These are phyloP conservation scores for Agrenia bidenticulata DNA, from an alignment of 2,888 invertebrate species.

Conservation along the genomic window DNA sequence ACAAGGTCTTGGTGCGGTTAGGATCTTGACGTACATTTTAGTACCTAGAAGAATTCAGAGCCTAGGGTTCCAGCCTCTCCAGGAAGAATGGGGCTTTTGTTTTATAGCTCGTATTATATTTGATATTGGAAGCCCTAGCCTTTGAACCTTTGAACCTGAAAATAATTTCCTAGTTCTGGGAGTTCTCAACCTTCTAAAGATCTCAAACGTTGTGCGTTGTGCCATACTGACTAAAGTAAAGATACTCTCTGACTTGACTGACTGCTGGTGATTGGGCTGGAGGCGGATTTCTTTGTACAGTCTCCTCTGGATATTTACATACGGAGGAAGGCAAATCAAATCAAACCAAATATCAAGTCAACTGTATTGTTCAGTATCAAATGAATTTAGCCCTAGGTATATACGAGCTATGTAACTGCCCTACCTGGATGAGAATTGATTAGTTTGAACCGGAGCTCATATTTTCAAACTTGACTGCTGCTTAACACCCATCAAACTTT, in stretches of 20 bases:
- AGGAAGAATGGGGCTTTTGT: conserved; percentile 1
- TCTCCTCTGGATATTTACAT: not conserved
- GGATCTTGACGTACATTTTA: conserved; percentile 10
- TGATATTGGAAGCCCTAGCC: not conserved
- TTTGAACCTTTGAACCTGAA: conserved; percentile 7
- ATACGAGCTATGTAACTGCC: too few species aligned
- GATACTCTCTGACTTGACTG: not conserved
- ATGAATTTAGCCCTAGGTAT: not conserved
- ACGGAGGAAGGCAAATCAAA: not conserved
- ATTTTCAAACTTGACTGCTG: too few species aligned
- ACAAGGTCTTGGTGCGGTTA: conserved; percentile 1
- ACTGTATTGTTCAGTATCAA: not conserved
- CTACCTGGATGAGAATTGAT: too few species aligned
- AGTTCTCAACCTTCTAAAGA: too few species aligned
- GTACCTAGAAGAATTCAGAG: not conserved
- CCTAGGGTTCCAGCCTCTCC: not conserved
- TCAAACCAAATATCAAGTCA: not conserved
- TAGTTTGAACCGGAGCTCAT: too few species aligned
- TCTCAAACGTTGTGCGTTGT: too few species aligned
- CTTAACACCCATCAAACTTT: too few species aligned
- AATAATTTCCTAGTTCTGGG: too few species aligned
- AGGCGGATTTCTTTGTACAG: not conserved
- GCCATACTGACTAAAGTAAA: not conserved
- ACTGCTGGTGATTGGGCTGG: not conserved
- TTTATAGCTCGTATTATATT: conserved; percentile 5